A percentile compares a stretch with the other conserved stretches of the same genome.
Conservation (phyloP, 2,888 invertebrate species). For the Hirtodrosophila confusa region DNA sequence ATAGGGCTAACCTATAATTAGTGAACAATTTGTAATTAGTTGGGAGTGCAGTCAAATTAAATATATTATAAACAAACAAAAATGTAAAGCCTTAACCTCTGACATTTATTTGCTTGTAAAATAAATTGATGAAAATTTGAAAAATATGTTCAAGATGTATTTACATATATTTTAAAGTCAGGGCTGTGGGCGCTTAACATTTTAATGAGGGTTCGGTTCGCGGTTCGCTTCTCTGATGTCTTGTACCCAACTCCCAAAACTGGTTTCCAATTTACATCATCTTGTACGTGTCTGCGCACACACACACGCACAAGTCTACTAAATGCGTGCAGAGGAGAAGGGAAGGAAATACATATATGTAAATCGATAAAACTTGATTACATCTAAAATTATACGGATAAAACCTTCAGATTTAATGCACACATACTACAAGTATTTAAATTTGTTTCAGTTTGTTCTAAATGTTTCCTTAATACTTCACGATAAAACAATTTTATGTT, state of each 20-base stretch:
- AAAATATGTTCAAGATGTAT: neutral
- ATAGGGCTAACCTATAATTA: constrained; percentile 3
- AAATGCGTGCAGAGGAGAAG: too few species aligned
- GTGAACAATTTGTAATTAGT: constrained; percentile 1
- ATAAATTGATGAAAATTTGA: constrained; percentile 4
- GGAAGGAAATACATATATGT: too few species aligned
- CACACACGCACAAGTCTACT: too few species aligned
- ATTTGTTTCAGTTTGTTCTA: too few species aligned
- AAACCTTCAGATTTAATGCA: too few species aligned
- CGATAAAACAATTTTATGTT: too few species aligned
- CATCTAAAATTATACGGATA: too few species aligned
- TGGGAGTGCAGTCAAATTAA: too few species aligned
- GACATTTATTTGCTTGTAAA: constrained; percentile 7
- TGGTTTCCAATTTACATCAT: constrained; percentile 31
- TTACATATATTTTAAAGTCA: neutral
- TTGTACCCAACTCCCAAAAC: constrained; percentile 21
- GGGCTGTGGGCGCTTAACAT: constrained; percentile 7
- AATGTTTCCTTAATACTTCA: too few species aligned
- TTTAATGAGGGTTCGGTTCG: constrained; percentile 17
- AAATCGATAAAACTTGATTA: too few species aligned
- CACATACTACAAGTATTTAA: too few species aligned
- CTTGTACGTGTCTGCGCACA: constrained; percentile 6
- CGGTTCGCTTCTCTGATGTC: constrained; percentile 1
- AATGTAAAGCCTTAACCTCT: neutral
- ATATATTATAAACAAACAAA: constrained; percentile 3